These are phyloP conservation scores for Myopa testacea DNA, from an alignment of 2,888 invertebrate genomes.

Conservation along the genomic window DNA sequence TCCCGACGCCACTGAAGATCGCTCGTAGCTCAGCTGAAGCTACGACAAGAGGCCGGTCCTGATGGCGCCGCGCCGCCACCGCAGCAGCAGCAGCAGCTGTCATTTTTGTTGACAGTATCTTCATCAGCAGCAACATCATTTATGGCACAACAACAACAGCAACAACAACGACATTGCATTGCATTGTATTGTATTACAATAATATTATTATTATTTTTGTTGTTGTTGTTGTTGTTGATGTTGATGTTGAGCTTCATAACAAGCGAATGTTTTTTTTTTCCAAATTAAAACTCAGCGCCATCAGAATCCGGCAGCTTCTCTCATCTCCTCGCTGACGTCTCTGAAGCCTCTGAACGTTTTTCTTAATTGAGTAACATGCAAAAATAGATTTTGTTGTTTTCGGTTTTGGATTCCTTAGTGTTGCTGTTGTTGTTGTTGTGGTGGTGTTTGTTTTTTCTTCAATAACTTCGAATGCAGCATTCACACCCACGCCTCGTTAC, in stretches of 20 bases:
- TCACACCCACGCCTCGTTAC: conserved; percentile 38
- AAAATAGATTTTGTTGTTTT: conserved; percentile 9
- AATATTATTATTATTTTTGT: not conserved
- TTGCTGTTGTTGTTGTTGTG: not conserved
- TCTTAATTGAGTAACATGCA: conserved; percentile 21
- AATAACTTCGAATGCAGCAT: conserved; percentile 26
- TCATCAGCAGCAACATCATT: conserved; percentile 26
- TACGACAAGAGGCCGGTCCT: not conserved
- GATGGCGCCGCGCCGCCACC: not conserved
- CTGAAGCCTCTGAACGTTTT: not conserved
- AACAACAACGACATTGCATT: not conserved
- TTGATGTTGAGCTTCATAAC: not conserved
- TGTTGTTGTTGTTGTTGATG: not conserved
- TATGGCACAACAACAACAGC: not conserved
- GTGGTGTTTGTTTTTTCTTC: conserved; percentile 18
- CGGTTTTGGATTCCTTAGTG: not conserved
- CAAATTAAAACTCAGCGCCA: too few species aligned
- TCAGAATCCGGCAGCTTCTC: too few species aligned
- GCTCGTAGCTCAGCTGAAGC: not conserved
- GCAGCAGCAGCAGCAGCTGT: conserved; percentile 17
- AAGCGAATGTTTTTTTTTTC: not conserved
- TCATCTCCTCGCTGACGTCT: not conserved
- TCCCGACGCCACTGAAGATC: not conserved
- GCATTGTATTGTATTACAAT: not conserved
- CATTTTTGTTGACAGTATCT: conserved; percentile 31